Percentiles rank a stretch among this genome's conserved stretches.
phyloP scores from a whole-genome alignment of 2,797 vertebrate species.

The Arnoldichthys spilopterus region DNA sequence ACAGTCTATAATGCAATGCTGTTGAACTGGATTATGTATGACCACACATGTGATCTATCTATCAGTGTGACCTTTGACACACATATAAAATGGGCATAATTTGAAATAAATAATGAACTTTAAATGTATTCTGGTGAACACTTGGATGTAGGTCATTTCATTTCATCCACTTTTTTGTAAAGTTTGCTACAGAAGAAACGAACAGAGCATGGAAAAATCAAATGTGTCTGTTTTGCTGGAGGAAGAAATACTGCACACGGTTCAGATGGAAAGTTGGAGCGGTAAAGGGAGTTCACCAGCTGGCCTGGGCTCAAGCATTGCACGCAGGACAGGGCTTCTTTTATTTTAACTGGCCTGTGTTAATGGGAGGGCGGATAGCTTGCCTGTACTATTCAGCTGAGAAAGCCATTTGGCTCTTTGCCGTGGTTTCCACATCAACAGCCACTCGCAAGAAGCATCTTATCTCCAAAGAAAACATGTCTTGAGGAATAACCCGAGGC shows the following conservation, averaged over 20 bases:
- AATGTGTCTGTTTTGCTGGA: background rate
- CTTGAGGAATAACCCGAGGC: slow-evolving; percentile 32
- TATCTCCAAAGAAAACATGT: slow-evolving; percentile 49
- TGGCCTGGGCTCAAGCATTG: slow-evolving; percentile 19
- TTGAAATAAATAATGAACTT: background rate
- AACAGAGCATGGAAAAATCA: background rate
- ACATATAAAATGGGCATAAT: background rate
- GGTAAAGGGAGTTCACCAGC: slow-evolving; percentile 5
- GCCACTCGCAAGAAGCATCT: slow-evolving; percentile 19
- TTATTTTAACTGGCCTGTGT: slow-evolving; percentile 24
- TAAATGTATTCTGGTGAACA: background rate
- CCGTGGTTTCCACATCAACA: slow-evolving; percentile 28
- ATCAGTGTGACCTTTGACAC: background rate
- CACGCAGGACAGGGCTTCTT: background rate
- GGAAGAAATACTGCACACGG: background rate
- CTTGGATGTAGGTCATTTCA: too few species aligned
- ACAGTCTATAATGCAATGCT: too few species aligned
- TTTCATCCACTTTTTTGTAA: too few species aligned
- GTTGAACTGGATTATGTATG: too few species aligned
- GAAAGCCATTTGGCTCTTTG: slow-evolving; percentile 28
- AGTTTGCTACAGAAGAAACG: background rate
- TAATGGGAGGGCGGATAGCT: slow-evolving; percentile 18
- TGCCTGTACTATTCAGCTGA: slow-evolving; percentile 24
- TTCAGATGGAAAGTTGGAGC: slow-evolving; percentile 18
- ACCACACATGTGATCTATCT: too few species aligned